phyloP scores from a whole-genome alignment of 1,140 invertebrate genomes.

The Andrena cerasifolii region DNA sequence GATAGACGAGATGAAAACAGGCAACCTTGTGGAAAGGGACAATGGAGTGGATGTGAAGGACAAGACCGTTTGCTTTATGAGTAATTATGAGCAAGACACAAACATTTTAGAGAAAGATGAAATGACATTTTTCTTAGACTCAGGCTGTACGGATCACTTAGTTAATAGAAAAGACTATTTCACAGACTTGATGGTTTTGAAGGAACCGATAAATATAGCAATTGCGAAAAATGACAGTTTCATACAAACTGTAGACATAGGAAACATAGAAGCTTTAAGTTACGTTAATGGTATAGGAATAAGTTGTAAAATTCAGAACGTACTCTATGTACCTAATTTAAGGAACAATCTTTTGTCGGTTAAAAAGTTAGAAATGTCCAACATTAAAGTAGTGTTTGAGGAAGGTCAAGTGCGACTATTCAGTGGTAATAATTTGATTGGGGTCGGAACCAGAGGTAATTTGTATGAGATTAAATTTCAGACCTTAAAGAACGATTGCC shows the following conservation, averaged over 20 bases:
- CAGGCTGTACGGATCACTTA: constrained; percentile 72
- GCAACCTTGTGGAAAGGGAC: neutral
- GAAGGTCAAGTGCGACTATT: constrained; percentile 37
- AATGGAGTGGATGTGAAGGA: neutral
- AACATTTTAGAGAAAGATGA: neutral
- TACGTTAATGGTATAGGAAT: constrained; percentile 4
- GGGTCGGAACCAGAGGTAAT: neutral
- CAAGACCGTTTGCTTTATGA: constrained; percentile 7
- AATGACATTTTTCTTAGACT: constrained; percentile 14
- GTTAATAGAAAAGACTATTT: constrained; percentile 68
- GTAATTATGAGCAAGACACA: neutral
- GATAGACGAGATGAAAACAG: neutral
- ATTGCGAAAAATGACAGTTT: neutral
- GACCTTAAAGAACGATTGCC: neutral
- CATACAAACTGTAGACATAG: neutral
- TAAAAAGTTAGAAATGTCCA: constrained; percentile 47
- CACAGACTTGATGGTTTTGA: constrained; percentile 38
- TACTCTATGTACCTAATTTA: constrained; percentile 26
- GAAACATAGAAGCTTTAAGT: constrained; percentile 56
- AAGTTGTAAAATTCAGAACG: constrained; percentile 35
- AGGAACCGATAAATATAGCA: neutral
- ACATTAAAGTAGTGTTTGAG: constrained; percentile 58
- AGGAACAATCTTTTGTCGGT: constrained; percentile 57
- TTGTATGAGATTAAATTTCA: constrained; percentile 19
- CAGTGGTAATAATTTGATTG: neutral